A percentile compares a stretch with the other conserved stretches of the same genome.
These are phyloP conservation scores for Amblyopsis hoosieri DNA, from an alignment of 2,797 vertebrate genomes.

Conservation along the genomic window DNA sequence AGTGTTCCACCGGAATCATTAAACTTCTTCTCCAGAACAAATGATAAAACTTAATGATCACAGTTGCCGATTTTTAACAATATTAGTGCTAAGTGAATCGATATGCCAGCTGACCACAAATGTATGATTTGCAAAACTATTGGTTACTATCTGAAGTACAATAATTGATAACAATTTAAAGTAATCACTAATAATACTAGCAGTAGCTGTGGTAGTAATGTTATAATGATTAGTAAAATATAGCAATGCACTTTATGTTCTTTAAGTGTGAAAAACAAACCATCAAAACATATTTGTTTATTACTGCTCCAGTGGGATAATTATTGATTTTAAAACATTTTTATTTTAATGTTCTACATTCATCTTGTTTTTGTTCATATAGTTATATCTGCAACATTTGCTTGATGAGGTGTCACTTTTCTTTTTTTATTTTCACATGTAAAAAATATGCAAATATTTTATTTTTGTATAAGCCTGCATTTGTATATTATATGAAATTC, in stretches of 20 bases:
- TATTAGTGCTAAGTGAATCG: neutral
- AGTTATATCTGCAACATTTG: slow-evolving; percentile 43
- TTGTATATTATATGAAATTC: slow-evolving; percentile 53
- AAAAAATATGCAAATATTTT: slow-evolving; percentile 73
- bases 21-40: slow-evolving; percentile 25
- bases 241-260: slow-evolving; percentile 79
- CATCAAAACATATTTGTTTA: neutral
- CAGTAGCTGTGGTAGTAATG: neutral
- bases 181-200: slow-evolving; percentile 24
- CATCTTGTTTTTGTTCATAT: slow-evolving; percentile 32
- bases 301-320: slow-evolving; percentile 32
- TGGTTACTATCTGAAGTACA: too few relatives aligned
- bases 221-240: slow-evolving; percentile 31
- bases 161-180: too few relatives aligned
- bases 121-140: slow-evolving; percentile 7
- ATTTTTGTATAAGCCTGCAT: slow-evolving; percentile 77
- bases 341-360: slow-evolving; percentile 20
- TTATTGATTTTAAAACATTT: slow-evolving; percentile 18
- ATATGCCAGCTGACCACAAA: slow-evolving; percentile 2
- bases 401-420: slow-evolving; percentile 37
- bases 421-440: slow-evolving; percentile 48
- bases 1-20: slow-evolving; percentile 38
- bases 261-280: slow-evolving; percentile 50
- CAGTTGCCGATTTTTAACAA: slow-evolving; percentile 5
- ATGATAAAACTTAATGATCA: slow-evolving; percentile 11